These are phyloP conservation scores for Sinotaia quadrata DNA, from an alignment of 2,888 invertebrate species.

Conservation along the genomic window DNA sequence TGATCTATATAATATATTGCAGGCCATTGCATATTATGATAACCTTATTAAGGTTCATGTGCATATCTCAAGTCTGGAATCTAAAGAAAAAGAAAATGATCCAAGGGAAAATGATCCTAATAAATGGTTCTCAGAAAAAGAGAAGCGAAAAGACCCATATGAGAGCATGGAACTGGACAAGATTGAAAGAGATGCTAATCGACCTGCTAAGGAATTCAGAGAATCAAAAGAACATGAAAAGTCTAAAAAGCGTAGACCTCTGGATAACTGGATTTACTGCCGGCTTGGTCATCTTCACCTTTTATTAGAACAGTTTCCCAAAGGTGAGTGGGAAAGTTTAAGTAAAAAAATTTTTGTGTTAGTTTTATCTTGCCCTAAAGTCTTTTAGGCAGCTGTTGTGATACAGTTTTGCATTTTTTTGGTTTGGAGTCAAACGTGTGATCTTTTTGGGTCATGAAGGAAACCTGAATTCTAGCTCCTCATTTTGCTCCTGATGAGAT, in stretches of 20 bases:
- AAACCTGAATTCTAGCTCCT: too few relatives aligned
- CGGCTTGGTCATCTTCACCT: conserved; percentile 96
- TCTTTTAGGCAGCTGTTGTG: too few relatives aligned
- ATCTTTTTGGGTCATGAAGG: too few relatives aligned
- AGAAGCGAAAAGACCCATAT: conserved; percentile 33
- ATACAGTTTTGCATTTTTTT: too few relatives aligned
- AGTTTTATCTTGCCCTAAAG: too few relatives aligned
- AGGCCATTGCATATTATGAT: conserved; percentile 63
- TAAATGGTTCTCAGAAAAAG: conserved; percentile 25
- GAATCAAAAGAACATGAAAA: conserved; percentile 8
- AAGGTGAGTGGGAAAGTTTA: conserved; percentile 83
- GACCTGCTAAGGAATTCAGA: neutral
- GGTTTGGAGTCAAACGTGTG: too few relatives aligned
- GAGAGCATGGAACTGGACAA: conserved; percentile 7
- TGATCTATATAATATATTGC: conserved; percentile 11
- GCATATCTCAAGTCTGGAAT: conserved; percentile 22
- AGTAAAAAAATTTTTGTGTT: too few relatives aligned
- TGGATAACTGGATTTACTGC: conserved; percentile 81
- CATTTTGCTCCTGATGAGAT: too few relatives aligned
- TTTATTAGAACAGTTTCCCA: conserved; percentile 91
- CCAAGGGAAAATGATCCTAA: conserved; percentile 8
- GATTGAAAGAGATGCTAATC: conserved; percentile 25
- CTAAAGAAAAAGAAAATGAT: conserved; percentile 14
- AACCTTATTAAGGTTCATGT: conserved; percentile 48
- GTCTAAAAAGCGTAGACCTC: conserved; percentile 10